These are phyloP conservation scores for Trichogramma pretiosum DNA, from an alignment of 1,140 invertebrate genomes.

Conservation along the genomic window DNA sequence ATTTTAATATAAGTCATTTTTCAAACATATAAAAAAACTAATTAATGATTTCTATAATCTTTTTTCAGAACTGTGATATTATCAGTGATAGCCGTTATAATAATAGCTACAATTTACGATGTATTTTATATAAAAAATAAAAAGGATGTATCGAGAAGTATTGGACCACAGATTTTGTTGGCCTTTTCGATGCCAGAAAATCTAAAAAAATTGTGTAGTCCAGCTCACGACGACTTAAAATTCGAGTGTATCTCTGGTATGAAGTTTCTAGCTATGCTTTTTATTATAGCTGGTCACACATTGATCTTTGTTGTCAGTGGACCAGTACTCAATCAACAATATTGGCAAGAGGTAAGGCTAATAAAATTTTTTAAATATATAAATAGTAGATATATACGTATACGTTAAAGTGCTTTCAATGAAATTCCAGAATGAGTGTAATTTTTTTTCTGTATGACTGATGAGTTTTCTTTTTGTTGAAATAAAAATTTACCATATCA, in stretches of 20 bases:
- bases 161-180: conserved; percentile 42
- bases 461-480: too few species aligned
- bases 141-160: conserved; percentile 21
- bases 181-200: conserved; percentile 54
- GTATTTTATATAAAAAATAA: conserved; percentile 23
- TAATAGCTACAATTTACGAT: conserved; percentile 32
- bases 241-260: conserved; percentile 58
- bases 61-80: conserved; percentile 32
- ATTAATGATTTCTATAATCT: conserved; percentile 1
- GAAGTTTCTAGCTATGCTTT: conserved; percentile 54
- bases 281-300: conserved; percentile 56
- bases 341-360: conserved; percentile 49
- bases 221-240: conserved; percentile 46
- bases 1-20: too few species aligned
- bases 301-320: conserved; percentile 55
- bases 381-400: too few species aligned
- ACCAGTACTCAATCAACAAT: conserved; percentile 53
- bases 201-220: conserved; percentile 46
- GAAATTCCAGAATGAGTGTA: too few species aligned
- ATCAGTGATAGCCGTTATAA: conserved; percentile 25
- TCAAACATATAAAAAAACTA: background rate
- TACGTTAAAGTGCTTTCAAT: too few species aligned
- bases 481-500: too few species aligned
- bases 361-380: background rate
- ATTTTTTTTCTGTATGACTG: too few species aligned